Evolutionary conservation across 2,113 vertebrate species (phyloP), one percentile per base, ranked within the genome.

Genomic region (Falco punctatus): DNA sequence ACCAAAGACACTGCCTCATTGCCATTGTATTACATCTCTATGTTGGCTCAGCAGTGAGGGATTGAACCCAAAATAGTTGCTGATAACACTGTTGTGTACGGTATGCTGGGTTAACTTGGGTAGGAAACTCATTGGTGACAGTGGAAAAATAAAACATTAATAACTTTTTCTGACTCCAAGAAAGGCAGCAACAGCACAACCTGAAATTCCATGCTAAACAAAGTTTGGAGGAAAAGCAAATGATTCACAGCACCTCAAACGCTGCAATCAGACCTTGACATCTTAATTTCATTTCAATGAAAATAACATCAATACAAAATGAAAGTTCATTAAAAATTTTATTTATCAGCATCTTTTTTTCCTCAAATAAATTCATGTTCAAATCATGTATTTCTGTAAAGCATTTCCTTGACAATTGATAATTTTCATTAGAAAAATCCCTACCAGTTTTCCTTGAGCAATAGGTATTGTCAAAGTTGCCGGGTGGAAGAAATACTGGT

Each of bases 181-280:
- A 44, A 14, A 71, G 35, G 38, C 19, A 33, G 51, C 69, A 65
- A 35, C 1, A n/a, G 44, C 15, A 55, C 40, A 40, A 48, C 27
- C 58, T 44, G 44, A 71, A 87, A 83, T 51, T 49, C 44, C 66
- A 42, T 1, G 5, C 20, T 30, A 32, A 67, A 9, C 13, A n/a
- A 46, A 61, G 49, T 22, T 28, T 62, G 20, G n/a, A 21, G 71
- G 54, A 64, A 90, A 79, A 88, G 27, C n/a, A 62, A 54, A 54
- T 18, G 8, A 20, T 15, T 38, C 33, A 28, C 0, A 0, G 35
- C 30, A 30, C 23, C 40, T 77, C 64, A 61, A 70, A 66, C 0
- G 1, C 44, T 24, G 19, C 1, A 0, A 35, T 84, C 0, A 0
- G 28, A 59, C 30, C 30, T 2, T 15, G 21, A 15, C 9, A 52